Evolutionary conservation across 2,113 vertebrate genomes (phyloP), one percentile per base, ranked within the genome.

Genomic region (Protobothrops flavoviridis): DNA sequence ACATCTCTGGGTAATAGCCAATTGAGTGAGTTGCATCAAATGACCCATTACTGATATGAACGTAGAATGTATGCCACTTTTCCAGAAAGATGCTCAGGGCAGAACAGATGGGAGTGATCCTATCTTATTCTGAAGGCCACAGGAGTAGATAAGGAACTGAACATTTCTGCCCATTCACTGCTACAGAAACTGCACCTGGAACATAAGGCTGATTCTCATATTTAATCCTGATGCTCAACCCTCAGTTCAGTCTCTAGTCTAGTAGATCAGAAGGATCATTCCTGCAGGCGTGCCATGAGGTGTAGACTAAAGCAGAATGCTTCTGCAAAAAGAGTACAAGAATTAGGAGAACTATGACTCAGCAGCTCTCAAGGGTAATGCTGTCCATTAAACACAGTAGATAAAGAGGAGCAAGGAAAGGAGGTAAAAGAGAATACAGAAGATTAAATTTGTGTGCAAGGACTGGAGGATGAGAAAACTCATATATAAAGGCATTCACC

Each of bases 261-360:
- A 15, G 48, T 29, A 91, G 0, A 20, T 69, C 87, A 45, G 57
- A 95, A 94, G 81, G 88, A 92, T 43, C 92, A 64, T 89, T 93
- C 85, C 90, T 64, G 52, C 94, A 95, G 90, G 0, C 0, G 7
- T 5, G 48, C 24, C 53, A 45, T 13, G 24, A 57, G 9, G 43
- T 74, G 50, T 33, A 3, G n/a, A 95, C 50, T 86, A 88, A 56
- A 88, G n/a, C 69, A 39, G 33, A 81, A 10, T 20, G 92, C 0
- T 0, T 29, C n/a, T 91, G 23, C 29, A 23, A 55, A 56, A 55
- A 88, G 52, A 88, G 4, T 0, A 52, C 33, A 33, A 21, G n/a
- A 10, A 33, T 88, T 88, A 23, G 52, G 52, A 33, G 56, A 88
- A 21, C 87, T 88, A 4, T 55, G 87, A 88, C 52, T 88, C 29